Evolutionary conservation across 64 coral and sea anemone genomes (phyloP).

Genomic region (Montipora cactus): DNA sequence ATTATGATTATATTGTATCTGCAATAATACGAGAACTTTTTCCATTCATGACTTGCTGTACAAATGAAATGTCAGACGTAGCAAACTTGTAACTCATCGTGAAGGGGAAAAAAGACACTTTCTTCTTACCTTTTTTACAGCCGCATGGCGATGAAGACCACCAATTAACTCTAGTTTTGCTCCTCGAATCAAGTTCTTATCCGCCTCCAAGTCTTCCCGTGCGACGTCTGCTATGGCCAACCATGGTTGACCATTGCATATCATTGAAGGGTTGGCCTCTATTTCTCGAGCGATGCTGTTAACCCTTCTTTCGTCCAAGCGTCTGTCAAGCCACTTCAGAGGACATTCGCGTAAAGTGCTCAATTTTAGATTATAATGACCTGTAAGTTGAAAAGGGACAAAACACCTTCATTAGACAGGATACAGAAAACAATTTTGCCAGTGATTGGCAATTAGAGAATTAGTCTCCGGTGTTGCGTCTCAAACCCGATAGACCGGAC

Average conservation of each 20-base stretch:
- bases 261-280: neutral
- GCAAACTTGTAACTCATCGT: neutral
- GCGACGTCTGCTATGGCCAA: constrained; percentile 21
- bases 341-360: neutral
- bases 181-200: constrained; percentile 14
- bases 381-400: neutral
- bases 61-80: neutral
- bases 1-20: too few relatives aligned
- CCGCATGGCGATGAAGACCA: constrained; percentile 13
- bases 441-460: neutral
- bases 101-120: neutral
- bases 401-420: neutral
- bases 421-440: neutral
- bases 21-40: neutral
- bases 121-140: constrained; percentile 7
- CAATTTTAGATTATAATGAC: neutral
- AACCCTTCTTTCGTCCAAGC: constrained; percentile 4
- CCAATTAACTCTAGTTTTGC: constrained; percentile 2
- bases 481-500: too few relatives aligned
- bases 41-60: neutral
- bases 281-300: neutral
- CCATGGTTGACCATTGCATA: constrained; percentile 23
- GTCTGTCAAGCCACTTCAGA: constrained; percentile 34
- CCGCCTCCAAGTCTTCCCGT: neutral
- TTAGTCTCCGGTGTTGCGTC: too few relatives aligned